Evolutionary conservation across 2,113 vertebrate species (phyloP).

Genomic region (Sprattus sprattus): DNA sequence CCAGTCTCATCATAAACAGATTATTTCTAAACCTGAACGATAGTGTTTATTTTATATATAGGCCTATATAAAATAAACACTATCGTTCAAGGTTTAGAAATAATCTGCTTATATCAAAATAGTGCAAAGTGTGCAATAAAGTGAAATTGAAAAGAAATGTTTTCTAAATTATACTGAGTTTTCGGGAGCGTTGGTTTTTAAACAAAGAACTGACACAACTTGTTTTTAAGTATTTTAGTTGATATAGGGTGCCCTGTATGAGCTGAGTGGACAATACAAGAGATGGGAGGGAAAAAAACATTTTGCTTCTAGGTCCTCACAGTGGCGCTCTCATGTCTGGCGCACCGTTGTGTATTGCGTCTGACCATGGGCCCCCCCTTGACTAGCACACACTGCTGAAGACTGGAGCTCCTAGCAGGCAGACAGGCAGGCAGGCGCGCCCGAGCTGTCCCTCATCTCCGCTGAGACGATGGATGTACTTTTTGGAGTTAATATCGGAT

Average conservation of each 20-base stretch:
- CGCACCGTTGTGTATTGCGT: not conserved
- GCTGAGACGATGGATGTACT: not conserved
- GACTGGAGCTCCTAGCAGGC: not conserved
- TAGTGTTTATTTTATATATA: too few species aligned
- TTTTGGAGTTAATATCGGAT: not conserved
- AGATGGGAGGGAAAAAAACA: not conserved
- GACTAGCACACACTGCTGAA: not conserved
- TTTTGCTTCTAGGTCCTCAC: not conserved
- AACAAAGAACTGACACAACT: too few species aligned
- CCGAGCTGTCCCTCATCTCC: not conserved
- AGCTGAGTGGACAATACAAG: not conserved
- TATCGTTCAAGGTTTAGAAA: too few species aligned
- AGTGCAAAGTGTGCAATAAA: too few species aligned
- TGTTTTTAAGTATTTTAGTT: too few species aligned
- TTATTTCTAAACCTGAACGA: too few species aligned
- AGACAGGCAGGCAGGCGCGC: not conserved
- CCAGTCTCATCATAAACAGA: too few species aligned
- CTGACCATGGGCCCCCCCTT: not conserved
- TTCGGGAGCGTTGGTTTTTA: too few species aligned
- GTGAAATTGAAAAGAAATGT: too few species aligned
- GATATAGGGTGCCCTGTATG: not conserved
- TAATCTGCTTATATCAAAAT: too few species aligned
- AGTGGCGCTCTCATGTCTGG: not conserved
- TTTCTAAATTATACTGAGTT: too few species aligned
- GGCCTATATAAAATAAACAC: too few species aligned